Percentiles rank a stretch among this genome's conserved stretches.
These are phyloP conservation scores for Cherax destructor DNA, from an alignment of 1,140 invertebrate genomes.

Conservation along the genomic window DNA sequence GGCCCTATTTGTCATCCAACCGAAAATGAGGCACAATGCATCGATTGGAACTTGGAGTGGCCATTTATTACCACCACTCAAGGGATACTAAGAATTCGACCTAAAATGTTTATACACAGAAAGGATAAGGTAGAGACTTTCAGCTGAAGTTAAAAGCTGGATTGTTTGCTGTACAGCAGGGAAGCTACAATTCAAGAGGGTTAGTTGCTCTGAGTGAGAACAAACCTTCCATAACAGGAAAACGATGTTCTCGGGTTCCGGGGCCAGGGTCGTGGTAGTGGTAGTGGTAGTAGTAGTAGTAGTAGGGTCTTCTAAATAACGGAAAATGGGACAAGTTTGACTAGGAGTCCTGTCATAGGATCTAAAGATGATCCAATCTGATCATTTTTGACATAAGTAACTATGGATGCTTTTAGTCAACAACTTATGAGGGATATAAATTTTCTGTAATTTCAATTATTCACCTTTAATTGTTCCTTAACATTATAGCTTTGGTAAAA, in stretches of 20 bases:
- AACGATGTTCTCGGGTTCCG: constrained; percentile 30
- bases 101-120: neutral
- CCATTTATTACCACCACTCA: constrained; percentile 5
- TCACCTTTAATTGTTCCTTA: neutral
- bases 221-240: constrained; percentile 40
- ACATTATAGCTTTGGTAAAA: neutral
- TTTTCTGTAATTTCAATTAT: neutral
- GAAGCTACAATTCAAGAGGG: constrained; percentile 3
- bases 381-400: neutral
- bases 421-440: neutral
- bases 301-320: constrained; percentile 44
- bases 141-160: constrained; percentile 18
- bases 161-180: constrained; percentile 14
- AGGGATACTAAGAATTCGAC: constrained; percentile 16
- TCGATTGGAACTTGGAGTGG: neutral
- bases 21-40: neutral
- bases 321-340: constrained; percentile 34
- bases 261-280: constrained; percentile 44
- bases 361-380: neutral
- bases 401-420: neutral
- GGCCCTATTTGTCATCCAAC: neutral
- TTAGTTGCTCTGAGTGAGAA: neutral
- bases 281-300: constrained; percentile 44
- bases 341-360: neutral
- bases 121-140: neutral